Evolutionary conservation across 2,113 vertebrate species (phyloP).

Genomic region (Solenodon paradoxus): DNA sequence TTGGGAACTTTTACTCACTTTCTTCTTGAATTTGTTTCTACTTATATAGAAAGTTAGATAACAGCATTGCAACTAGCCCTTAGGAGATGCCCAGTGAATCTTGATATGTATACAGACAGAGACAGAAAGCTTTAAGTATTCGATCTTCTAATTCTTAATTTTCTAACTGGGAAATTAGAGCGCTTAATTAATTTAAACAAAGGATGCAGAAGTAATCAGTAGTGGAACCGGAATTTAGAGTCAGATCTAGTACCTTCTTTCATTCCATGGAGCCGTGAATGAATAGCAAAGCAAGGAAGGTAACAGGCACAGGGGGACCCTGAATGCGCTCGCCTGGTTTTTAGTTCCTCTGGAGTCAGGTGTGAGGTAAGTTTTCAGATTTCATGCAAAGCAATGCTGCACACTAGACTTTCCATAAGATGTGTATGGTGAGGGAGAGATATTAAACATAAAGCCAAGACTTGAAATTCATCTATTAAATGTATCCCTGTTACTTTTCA

Average conservation of each 20-base stretch:
- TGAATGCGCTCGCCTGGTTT: background rate
- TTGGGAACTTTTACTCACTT: background rate
- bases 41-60: background rate
- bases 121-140: background rate
- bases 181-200: background rate
- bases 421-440: background rate
- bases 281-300: background rate
- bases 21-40: background rate
- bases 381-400: background rate
- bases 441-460: background rate
- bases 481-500: background rate
- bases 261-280: accelerated
- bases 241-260: background rate
- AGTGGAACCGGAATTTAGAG: background rate
- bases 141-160: background rate
- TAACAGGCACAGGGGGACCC: background rate
- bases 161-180: background rate
- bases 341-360: background rate
- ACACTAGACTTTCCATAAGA: background rate
- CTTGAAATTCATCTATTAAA: background rate
- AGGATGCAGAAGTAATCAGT: background rate
- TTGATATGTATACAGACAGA: background rate
- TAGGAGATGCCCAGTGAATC: background rate
- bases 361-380: background rate
- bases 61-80: background rate